Evolutionary conservation across 1,140 invertebrate genomes (phyloP).

Genomic region (Stegodyphus mimosarum): DNA sequence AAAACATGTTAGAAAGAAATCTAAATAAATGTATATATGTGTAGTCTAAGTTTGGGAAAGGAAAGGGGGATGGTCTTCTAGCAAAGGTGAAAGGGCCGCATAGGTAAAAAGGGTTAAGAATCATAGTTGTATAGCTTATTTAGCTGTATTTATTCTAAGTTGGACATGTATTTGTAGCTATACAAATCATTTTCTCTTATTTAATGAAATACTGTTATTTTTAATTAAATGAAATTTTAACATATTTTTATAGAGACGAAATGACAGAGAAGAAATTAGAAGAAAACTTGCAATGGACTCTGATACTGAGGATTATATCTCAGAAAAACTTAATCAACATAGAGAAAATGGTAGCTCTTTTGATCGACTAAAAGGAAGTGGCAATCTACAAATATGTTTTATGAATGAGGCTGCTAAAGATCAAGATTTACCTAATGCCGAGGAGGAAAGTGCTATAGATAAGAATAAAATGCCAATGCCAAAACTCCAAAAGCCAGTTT

Average conservation of each 20-base stretch:
- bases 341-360: conserved; percentile 34
- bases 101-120: too few relatives aligned
- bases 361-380: conserved; percentile 85
- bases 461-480: conserved; percentile 28
- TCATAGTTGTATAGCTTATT: too few relatives aligned
- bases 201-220: too few relatives aligned
- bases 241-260: conserved; percentile 66
- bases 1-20: too few relatives aligned
- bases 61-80: too few relatives aligned
- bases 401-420: conserved; percentile 93
- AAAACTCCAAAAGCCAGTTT: conserved; percentile 33
- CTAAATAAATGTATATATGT: too few relatives aligned
- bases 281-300: conserved; percentile 86
- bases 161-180: too few relatives aligned
- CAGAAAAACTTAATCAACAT: conserved; percentile 43
- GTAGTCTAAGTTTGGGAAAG: too few relatives aligned
- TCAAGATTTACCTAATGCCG: conserved; percentile 62
- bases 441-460: conserved; percentile 9
- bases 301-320: conserved; percentile 78
- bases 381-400: conserved; percentile 94
- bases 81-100: too few relatives aligned
- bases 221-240: too few relatives aligned
- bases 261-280: conserved; percentile 92
- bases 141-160: too few relatives aligned
- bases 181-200: too few relatives aligned